Evolutionary conservation across 2,113 vertebrate genomes (phyloP), one percentile per base, ranked within the genome.

Genomic region (Spermophilus dauricus): DNA sequence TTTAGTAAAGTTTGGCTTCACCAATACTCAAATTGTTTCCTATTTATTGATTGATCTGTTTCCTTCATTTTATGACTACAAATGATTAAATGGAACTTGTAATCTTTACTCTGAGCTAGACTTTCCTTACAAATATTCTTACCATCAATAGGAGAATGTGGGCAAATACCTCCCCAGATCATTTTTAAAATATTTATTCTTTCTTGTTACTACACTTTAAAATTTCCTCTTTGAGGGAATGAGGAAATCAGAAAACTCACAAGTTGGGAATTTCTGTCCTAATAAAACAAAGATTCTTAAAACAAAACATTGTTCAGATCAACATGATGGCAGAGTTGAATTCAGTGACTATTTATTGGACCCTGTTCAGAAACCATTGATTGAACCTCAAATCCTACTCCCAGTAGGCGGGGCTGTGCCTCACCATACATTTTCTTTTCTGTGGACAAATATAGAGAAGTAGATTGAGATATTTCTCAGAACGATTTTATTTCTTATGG

Each of bases 1-100:
- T 56, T 42, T 91, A 26, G 90, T 81, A 87, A 77, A 12, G 70
- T 96, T 63, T 96, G 82, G 0, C 87, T 32, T 80, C 77, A 61
- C 56, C 69, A 76, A 2, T 82, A 58, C 39, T 85, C 45, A n/a
- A 69, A 93, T 75, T 76, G 10, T 48, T 97, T 73, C 73, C 3
- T 30, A 78, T 70, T 3, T 7, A 83, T 96, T 97, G 95, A 88
- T 70, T 85, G 93, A 70, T 97, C 88, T 89, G 8, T 42, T 97
- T 91, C 80, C 73, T 95, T 97, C 3, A 37, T 69, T 94, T 8
- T 86, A 93, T 72, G 13, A 93, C 58, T 90, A 90, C 69, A 82
- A 97, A 95, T 92, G 39, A 92, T 32, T 42, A 63, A 77, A 65
- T 26, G 10, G 89, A 69, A 93, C 22, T 56, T 87, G 17, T 75